Percentiles rank a stretch among this genome's conserved stretches.
These are phyloP conservation scores for Amazonetta brasiliensis DNA, from an alignment of 2,797 vertebrate species.

Conservation along the genomic window DNA sequence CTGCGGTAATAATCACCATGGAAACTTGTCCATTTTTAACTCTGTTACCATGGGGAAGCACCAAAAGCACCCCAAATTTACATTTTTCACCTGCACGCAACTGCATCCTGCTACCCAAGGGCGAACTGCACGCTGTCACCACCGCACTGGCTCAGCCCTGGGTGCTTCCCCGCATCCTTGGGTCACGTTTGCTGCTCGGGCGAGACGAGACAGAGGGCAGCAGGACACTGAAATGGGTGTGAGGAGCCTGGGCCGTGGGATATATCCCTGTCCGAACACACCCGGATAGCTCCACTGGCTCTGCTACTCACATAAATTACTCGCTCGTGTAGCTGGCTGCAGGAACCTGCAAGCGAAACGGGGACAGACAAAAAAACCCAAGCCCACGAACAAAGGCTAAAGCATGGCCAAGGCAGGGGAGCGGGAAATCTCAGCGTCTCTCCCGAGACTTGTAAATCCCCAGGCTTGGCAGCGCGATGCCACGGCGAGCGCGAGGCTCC, in stretches of 20 bases:
- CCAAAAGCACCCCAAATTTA: background rate
- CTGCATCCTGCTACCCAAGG: background rate
- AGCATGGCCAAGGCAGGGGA: conserved; percentile 22
- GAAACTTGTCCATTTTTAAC: conserved; percentile 74
- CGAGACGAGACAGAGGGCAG: background rate
- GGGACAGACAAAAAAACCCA: accelerated
- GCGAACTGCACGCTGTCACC: background rate
- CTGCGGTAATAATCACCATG: conserved; percentile 66
- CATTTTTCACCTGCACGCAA: conserved; percentile 3
- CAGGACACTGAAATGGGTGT: accelerated
- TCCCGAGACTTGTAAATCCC: conserved; percentile 35
- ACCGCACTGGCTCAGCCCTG: accelerated
- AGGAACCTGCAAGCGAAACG: background rate
- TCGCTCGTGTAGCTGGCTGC: background rate
- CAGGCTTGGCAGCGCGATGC: background rate
- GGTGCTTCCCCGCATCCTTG: accelerated
- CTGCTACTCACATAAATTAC: background rate
- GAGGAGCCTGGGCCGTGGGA: background rate
- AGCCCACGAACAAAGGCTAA: background rate
- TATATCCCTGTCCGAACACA: background rate
- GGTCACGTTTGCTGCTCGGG: background rate
- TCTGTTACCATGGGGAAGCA: conserved; percentile 74
- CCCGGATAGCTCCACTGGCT: accelerated
- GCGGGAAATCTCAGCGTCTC: background rate
- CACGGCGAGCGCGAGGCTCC: accelerated